These are phyloP conservation scores for Dendroctonus valens DNA, from an alignment of 1,140 invertebrate species.

Conservation along the genomic window DNA sequence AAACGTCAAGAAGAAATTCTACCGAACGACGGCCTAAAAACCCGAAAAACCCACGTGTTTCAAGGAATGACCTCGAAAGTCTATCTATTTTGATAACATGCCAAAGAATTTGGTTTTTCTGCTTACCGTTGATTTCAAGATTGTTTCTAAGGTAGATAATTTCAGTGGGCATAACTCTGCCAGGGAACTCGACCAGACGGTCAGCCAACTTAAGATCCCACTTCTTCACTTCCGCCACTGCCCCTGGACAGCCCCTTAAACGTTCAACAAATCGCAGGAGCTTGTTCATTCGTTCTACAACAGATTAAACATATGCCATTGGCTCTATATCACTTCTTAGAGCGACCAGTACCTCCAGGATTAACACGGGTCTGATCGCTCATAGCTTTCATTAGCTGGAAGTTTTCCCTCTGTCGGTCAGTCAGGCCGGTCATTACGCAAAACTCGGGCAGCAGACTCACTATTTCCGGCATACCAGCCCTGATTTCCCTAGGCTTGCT, in stretches of 20 bases:
- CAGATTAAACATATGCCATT: too few relatives aligned
- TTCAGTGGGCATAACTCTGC: conserved; percentile 57
- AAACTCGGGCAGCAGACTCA: conserved; percentile 72
- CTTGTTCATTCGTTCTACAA: conserved; percentile 57
- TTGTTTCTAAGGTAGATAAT: conserved; percentile 9
- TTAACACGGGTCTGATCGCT: conserved; percentile 63
- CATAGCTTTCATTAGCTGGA: conserved; percentile 63
- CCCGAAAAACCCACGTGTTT: too few relatives aligned
- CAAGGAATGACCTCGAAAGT: too few relatives aligned
- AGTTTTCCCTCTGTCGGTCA: conserved; percentile 49
- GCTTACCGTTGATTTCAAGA: conserved; percentile 37
- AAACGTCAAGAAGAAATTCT: too few relatives aligned
- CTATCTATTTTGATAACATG: too few relatives aligned
- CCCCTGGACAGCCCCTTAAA: conserved; percentile 53
- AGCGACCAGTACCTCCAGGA: conserved; percentile 47
- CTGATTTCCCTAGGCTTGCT: conserved; percentile 62
- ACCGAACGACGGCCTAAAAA: too few relatives aligned
- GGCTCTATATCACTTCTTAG: background rate
- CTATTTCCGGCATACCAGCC: conserved; percentile 58
- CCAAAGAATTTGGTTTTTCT: too few relatives aligned
- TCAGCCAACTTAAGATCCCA: conserved; percentile 65
- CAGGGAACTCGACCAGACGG: conserved; percentile 58
- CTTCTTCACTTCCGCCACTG: conserved; percentile 56
- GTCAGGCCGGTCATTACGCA: conserved; percentile 66
- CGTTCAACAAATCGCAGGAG: conserved; percentile 60